Percentiles rank a stretch among this genome's conserved stretches.
Evolutionary conservation across 2,888 invertebrate species (phyloP).

Genomic region (Hofmannophila pseudospretella): DNA sequence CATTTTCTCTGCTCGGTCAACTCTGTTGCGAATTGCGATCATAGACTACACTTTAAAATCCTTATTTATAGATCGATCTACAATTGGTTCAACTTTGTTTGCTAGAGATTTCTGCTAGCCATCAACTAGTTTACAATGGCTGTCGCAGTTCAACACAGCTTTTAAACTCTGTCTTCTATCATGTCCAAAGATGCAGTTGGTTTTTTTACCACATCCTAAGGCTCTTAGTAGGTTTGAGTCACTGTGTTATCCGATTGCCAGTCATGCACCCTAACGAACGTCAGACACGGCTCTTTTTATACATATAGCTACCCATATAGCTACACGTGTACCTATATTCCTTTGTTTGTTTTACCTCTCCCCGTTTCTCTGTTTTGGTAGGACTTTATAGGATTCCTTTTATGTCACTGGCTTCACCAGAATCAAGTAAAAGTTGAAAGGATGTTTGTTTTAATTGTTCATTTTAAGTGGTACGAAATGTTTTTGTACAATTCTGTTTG

Average conservation of each 20-base stretch:
- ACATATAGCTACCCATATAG: conserved; percentile 34
- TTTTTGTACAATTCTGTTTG: conserved; percentile 6
- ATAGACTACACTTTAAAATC: no score
- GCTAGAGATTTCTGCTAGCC: no score
- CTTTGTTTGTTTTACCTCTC: conserved; percentile 53
- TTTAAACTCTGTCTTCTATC: no score
- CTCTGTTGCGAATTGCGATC: no score
- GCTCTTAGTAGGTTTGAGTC: conserved; percentile 14
- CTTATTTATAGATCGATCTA: no score
- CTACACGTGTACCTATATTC: conserved; percentile 32
- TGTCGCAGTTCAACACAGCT: no score
- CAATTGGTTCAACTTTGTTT: no score
- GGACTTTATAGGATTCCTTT: conserved; percentile 53
- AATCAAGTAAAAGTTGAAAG: conserved; percentile 15
- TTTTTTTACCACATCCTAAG: conserved; percentile 13
- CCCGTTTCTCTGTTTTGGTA: conserved; percentile 46
- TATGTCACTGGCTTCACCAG: conserved; percentile 38
- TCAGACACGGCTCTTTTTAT: conserved; percentile 33
- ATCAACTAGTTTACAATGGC: no score
- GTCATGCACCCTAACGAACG: conserved; percentile 74
- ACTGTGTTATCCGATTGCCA: conserved; percentile 60
- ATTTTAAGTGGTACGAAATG: conserved; percentile 14
- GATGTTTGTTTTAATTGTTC: conserved; percentile 23
- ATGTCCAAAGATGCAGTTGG: background rate
- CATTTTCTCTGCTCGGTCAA: no score